These are phyloP conservation scores for Hemiprocne comata DNA, from an alignment of 2,113 vertebrate genomes.

Conservation along the genomic window DNA sequence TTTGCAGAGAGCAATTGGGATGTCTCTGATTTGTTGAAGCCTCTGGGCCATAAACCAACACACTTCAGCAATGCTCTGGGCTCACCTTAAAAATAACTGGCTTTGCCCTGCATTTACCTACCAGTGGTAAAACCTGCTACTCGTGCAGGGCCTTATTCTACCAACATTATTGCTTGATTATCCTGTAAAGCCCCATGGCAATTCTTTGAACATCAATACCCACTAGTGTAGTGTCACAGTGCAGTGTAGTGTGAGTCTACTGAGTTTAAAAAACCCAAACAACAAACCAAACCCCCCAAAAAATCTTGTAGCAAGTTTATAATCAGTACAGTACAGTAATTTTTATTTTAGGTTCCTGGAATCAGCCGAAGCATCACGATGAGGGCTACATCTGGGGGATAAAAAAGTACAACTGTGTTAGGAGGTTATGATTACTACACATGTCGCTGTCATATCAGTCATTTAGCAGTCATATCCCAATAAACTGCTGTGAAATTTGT, in stretches of 20 bases:
- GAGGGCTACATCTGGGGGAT: not conserved
- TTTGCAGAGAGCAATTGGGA: not conserved
- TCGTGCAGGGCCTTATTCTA: not conserved
- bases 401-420: not conserved
- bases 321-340: too few relatives aligned
- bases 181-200: not conserved
- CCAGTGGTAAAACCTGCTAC: not conserved
- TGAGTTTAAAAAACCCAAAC: not conserved
- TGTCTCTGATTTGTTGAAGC: not conserved
- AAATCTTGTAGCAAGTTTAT: not conserved
- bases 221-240: not conserved
- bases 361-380: not conserved
- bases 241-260: not conserved
- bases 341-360: not conserved
- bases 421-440: not conserved
- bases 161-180: not conserved
- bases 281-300: not conserved
- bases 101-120: not conserved
- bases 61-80: not conserved
- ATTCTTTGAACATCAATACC: not conserved
- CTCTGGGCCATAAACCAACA: not conserved
- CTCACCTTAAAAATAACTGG: not conserved
- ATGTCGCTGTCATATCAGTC: not conserved
- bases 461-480: not conserved
- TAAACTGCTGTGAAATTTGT: constrained; percentile 16